Evolutionary conservation across 2,113 vertebrate species (phyloP), one percentile per base, ranked within the genome.

Genomic region (Phrynocephalus versicolor): DNA sequence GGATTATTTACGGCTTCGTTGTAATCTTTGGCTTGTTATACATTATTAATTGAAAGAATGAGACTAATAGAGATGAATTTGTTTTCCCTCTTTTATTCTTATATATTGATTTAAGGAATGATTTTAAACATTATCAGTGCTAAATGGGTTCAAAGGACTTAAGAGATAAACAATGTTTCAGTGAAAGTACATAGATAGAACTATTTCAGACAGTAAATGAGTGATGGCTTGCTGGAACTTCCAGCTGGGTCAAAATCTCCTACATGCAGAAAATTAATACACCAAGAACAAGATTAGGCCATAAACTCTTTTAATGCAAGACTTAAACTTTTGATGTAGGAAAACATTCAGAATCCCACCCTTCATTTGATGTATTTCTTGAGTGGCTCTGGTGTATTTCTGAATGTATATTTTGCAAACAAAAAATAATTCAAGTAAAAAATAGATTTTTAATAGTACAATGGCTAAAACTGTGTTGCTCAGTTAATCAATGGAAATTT

Each of bases 31-130:
- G 23, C 18, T 70, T 82, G 16, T 51, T 69, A 82, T n/a, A 23
- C 25, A 73, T 72, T 79, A 57, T 58, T 88, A 88, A 85, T 71
- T 85, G 57, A 85, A 85, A 64, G 57, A 30, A 82, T 82, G 37
- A 78, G 23, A 37, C 14, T 41, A 70, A 51, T 62, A 73, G 55
- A 83, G 39, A 70, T 82, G 45, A 81, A 78, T 82, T 58, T 85
- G 83, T 21, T 57, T 88, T 81, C 77, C 23, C 39, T 67, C 13
- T 77, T 58, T 55, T 76, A n/a, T 81, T 35, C 69, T 85, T 58
- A 81, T 18, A 58, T 84, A 84, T 72, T 80, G 39, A 65, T 77
- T 76, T 71, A 62, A 64, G 9, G 67, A 58, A 30, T 41, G 55
- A 30, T 87, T 3, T 82, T 58, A 76, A n/a, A 41, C 18, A 25